phyloP scores from a whole-genome alignment of 1,140 invertebrate species.

The Sitobion miscanthi region DNA sequence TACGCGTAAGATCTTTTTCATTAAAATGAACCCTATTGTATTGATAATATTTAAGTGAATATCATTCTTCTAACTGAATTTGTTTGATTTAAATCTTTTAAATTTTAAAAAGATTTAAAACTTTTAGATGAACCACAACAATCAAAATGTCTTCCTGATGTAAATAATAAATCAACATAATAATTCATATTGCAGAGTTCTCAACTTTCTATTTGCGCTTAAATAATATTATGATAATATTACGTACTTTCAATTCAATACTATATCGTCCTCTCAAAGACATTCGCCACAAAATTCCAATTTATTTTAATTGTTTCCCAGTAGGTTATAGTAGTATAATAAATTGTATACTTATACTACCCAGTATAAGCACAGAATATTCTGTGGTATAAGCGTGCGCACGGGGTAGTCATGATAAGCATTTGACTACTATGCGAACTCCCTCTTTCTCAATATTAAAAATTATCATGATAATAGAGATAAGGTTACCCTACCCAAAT shows the following conservation, averaged over 20 bases:
- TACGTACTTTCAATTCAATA: background rate
- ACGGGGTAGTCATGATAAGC: no score
- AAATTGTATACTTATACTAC: no score
- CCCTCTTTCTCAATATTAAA: no score
- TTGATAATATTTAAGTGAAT: background rate
- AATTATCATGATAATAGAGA: no score
- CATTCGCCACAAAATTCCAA: background rate
- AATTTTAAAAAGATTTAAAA: background rate
- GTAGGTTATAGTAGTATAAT: background rate
- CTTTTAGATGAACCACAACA: background rate
- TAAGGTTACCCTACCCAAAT: no score
- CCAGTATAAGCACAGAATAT: no score
- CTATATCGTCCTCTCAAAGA: background rate
- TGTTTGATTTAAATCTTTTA: background rate
- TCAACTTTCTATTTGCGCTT: background rate
- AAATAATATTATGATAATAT: background rate
- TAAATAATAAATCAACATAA: background rate
- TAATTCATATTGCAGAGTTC: background rate
- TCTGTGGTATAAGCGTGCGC: no score
- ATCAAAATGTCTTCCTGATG: background rate
- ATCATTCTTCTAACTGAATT: background rate
- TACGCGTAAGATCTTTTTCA: background rate
- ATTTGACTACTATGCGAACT: no score
- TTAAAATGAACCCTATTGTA: background rate
- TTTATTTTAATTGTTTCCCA: background rate